These are phyloP conservation scores for Zonotrichia albicollis DNA, from an alignment of 2,797 vertebrate species.

Conservation along the genomic window DNA sequence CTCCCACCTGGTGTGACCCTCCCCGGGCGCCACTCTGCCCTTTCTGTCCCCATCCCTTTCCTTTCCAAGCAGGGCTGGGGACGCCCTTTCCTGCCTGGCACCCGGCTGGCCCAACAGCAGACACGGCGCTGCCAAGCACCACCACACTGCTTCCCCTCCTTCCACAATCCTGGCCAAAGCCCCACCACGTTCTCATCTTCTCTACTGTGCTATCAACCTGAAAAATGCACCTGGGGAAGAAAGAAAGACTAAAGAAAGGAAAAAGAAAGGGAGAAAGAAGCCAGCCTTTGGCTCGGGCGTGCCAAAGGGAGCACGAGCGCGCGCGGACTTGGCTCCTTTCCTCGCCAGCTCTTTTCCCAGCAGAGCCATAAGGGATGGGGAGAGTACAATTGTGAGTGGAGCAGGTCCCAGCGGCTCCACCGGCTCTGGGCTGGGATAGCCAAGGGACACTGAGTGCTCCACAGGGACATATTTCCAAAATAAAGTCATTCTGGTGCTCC, in stretches of 20 bases:
- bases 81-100: conserved; percentile 60
- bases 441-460: neutral
- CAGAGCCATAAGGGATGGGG: neutral
- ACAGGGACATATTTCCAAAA: conserved; percentile 72
- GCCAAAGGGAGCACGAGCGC: neutral
- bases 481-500: conserved; percentile 65
- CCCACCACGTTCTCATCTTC: fast-evolving
- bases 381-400: neutral
- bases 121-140: neutral
- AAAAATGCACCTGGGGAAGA: neutral
- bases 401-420: neutral
- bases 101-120: neutral
- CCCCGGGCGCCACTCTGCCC: neutral
- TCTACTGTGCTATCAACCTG: fast-evolving
- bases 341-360: conserved; percentile 22
- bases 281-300: neutral
- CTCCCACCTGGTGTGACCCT: neutral
- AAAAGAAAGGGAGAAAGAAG: neutral
- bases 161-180: neutral
- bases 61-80: conserved; percentile 1
- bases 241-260: neutral
- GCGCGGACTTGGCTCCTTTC: neutral
- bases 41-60: conserved; percentile 56
- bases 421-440: neutral
- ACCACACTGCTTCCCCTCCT: fast-evolving